These are phyloP conservation scores for Pyralis farinalis DNA, from an alignment of 2,888 invertebrate genomes.

Conservation along the genomic window DNA sequence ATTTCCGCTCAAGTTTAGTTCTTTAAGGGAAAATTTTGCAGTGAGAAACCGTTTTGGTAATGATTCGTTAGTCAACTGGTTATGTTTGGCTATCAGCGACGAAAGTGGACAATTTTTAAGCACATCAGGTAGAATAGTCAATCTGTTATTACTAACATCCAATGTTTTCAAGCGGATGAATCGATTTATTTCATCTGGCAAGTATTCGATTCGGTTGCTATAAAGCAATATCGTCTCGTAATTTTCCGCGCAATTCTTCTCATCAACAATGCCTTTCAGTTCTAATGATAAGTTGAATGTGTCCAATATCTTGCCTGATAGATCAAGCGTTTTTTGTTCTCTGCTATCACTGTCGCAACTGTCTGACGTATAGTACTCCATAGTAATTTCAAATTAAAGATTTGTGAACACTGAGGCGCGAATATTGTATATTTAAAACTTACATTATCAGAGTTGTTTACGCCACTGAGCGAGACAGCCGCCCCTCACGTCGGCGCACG, in stretches of 20 bases:
- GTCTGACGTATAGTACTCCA: conserved; percentile 92
- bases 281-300: conserved; percentile 79
- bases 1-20: conserved; percentile 98
- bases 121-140: conserved; percentile 89
- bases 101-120: conserved; percentile 88
- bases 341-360: conserved; percentile 90
- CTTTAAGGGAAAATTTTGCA: conserved; percentile 84
- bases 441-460: conserved; percentile 41
- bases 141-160: conserved; percentile 93
- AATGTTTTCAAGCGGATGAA: conserved; percentile 89
- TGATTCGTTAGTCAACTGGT: conserved; percentile 90
- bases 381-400: conserved; percentile 31
- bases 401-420: neutral
- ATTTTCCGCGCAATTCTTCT: conserved; percentile 78
- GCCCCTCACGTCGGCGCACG: conserved; percentile 49
- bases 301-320: conserved; percentile 77
- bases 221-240: conserved; percentile 91
- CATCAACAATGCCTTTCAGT: conserved; percentile 81
- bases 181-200: conserved; percentile 83
- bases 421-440: conserved; percentile 23
- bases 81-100: conserved; percentile 93
- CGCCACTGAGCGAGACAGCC: conserved; percentile 20
- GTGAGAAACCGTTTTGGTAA: conserved; percentile 91
- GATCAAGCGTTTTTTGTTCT: conserved; percentile 86
- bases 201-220: conserved; percentile 88